phyloP scores from a whole-genome alignment of 2,797 vertebrate species.

The Glyptemys insculpta region DNA sequence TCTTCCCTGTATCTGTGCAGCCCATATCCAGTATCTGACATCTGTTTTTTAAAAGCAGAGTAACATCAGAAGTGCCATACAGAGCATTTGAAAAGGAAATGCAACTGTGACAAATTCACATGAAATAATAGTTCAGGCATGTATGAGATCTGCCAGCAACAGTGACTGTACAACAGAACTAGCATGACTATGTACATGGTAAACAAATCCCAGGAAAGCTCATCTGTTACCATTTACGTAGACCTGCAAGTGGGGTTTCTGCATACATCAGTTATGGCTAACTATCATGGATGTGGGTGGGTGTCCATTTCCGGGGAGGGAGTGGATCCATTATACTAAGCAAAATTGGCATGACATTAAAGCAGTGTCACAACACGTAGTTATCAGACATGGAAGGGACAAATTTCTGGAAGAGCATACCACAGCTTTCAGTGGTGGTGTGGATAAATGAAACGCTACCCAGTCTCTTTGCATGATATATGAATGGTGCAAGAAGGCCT shows the following conservation, averaged over 20 bases:
- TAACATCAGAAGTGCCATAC: neutral
- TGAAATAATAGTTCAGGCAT: neutral
- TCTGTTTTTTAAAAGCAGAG: neutral
- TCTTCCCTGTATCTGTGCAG: neutral
- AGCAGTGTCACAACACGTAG: neutral
- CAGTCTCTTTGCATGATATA: neutral
- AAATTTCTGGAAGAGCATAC: neutral
- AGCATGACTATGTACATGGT: neutral
- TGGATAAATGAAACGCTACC: neutral
- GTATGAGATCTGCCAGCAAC: neutral
- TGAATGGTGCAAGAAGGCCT: neutral
- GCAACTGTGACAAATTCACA: neutral
- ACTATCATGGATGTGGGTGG: neutral
- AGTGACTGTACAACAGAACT: neutral
- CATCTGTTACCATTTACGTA: neutral
- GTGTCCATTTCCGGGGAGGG: neutral
- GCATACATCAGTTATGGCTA: neutral
- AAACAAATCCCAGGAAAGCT: neutral
- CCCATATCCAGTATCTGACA: neutral
- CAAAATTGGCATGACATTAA: neutral
- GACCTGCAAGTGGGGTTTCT: neutral
- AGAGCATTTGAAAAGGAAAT: neutral
- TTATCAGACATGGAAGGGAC: neutral
- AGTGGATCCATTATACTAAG: neutral
- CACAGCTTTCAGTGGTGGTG: neutral